Evolutionary conservation across 2,888 invertebrate species (phyloP), one percentile per base, ranked within the genome.

Genomic region (Plebejus melissa): DNA sequence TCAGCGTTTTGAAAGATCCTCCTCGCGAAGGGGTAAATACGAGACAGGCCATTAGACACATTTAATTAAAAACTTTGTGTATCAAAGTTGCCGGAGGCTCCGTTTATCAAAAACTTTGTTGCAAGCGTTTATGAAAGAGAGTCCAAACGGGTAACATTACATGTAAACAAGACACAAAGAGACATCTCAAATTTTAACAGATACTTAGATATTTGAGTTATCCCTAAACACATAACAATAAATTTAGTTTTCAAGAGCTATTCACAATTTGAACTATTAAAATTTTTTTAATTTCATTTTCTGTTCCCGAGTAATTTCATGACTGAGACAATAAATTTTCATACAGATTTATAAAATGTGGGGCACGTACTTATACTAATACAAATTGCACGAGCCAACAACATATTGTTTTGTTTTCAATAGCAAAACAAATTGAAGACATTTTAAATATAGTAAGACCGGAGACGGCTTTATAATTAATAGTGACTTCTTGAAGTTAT

Each of bases 51-150:
- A 50, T 72, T 32, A 50, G 46, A 72, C 54, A 54, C 70, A 41
- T 70, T 70, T 46, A 71, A 71, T 71, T 46, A 71, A 71, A 41
- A 71, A 71, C 71, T 50, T 72, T 28, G 46, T 28, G 32, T 72
- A 72, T 54, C 72, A 72, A 50, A 72, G 50, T 72, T 72, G 11
- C 13, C 32, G 54, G 72, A 32, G 50, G 72, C 54, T 16, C 46
- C 71, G 28, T 71, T 22, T 46, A 71, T 71, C 72, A 7, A 32
- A 65, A 50, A 72, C 50, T 72, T 72, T 72, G 32, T 54, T 71
- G 13, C 28, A 72, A 54, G 28, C 13, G 5, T 41, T 65, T 65
- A 65, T 65, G 28, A 60, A 7, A 57, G 5, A 58, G 22, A 58
- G 1, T 9, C 58, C 6, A 28, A 11, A 22, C 28, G 28, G 60